phyloP scores from a whole-genome alignment of 1,140 invertebrate genomes.

The Dendroctonus valens region DNA sequence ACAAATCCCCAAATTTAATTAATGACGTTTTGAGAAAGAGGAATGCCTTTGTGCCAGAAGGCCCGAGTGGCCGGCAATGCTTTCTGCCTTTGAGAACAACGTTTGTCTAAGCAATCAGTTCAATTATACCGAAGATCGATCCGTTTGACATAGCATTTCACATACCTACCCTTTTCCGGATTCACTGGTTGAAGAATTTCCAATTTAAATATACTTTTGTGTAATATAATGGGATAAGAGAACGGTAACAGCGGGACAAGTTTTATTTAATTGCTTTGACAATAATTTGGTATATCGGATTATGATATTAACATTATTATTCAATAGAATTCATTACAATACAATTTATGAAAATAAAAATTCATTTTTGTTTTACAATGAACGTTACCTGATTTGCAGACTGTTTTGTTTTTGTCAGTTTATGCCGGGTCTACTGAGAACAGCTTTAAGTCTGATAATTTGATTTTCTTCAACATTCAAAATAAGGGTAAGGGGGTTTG shows the following conservation, averaged over 20 bases:
- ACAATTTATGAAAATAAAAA: no score
- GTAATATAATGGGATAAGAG: constrained; percentile 10
- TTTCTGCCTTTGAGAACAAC: constrained; percentile 41
- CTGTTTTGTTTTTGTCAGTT: no score
- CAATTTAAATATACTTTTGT: constrained; percentile 30
- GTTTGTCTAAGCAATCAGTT: constrained; percentile 51
- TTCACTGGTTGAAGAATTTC: constrained; percentile 27
- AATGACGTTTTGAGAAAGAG: constrained; percentile 48
- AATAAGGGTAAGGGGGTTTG: no score
- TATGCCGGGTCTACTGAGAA: no score
- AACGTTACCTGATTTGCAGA: no score
- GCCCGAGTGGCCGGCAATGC: constrained; percentile 34
- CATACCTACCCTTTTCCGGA: constrained; percentile 41
- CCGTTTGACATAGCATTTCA: constrained; percentile 46
- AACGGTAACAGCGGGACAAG: neutral
- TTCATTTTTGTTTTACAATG: no score
- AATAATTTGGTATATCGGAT: no score
- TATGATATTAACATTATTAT: no score
- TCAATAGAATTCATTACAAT: no score
- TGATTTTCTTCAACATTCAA: no score
- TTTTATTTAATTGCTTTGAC: no score
- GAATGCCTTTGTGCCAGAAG: constrained; percentile 46
- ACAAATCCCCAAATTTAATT: constrained; percentile 52
- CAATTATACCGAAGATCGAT: constrained; percentile 46
- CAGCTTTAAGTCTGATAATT: no score